A percentile compares a stretch with the other conserved stretches of the same genome.
phyloP scores from a whole-genome alignment of 1,140 invertebrate species.

The Littorina saxatilis region DNA sequence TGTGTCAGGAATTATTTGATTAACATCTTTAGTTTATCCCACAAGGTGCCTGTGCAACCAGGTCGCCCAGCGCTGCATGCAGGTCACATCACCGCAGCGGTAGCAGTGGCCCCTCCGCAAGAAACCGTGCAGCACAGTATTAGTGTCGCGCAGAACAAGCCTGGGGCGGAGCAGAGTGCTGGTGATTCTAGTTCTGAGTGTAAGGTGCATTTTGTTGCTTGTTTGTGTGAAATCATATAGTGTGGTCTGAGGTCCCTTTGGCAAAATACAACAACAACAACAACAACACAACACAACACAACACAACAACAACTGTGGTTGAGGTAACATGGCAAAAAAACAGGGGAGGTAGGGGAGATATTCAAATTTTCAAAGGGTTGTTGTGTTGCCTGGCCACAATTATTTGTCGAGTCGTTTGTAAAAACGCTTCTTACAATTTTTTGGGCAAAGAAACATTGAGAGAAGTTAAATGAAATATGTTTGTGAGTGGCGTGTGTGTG shows the following conservation, averaged over 20 bases:
- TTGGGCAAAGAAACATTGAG: too few relatives aligned
- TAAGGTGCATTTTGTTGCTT: background rate
- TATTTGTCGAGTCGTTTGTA: too few relatives aligned
- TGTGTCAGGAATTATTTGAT: too few relatives aligned
- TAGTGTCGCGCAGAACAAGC: background rate
- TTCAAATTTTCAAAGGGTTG: background rate
- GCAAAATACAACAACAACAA: too few relatives aligned
- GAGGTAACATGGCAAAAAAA: too few relatives aligned
- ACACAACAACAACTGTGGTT: too few relatives aligned
- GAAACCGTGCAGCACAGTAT: constrained; percentile 17
- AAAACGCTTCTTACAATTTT: too few relatives aligned
- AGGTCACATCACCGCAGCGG: background rate
- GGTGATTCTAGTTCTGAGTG: constrained; percentile 4
- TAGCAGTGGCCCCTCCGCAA: background rate
- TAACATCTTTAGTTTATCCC: background rate
- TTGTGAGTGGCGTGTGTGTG: too few relatives aligned
- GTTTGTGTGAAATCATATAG: background rate
- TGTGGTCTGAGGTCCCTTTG: too few relatives aligned
- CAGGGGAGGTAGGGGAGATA: background rate
- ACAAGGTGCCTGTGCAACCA: background rate
- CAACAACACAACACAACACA: too few relatives aligned
- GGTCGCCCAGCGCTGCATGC: background rate
- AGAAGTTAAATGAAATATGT: too few relatives aligned
- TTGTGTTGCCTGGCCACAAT: too few relatives aligned
- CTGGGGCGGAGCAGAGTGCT: background rate